Evolutionary conservation across 2,888 invertebrate genomes (phyloP).

Genomic region (Himalopsyche tibetana): DNA sequence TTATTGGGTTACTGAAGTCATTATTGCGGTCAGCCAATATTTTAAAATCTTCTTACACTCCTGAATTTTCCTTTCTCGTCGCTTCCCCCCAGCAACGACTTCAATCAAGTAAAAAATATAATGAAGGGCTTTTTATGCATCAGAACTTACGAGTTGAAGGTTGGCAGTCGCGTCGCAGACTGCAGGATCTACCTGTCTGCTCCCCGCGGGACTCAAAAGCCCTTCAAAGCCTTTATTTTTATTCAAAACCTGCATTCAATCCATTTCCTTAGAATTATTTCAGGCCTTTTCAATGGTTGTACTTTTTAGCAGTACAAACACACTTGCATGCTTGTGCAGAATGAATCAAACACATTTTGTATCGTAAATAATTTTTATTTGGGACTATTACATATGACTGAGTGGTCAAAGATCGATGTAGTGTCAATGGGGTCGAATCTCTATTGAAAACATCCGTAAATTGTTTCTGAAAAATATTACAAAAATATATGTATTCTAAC

Average conservation of each 20-base stretch:
- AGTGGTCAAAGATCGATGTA: too few relatives aligned
- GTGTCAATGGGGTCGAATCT: too few relatives aligned
- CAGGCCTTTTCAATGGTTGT: not conserved
- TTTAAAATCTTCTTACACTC: too few relatives aligned
- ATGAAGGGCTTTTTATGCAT: not conserved
- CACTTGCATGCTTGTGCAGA: not conserved
- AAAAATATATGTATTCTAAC: too few relatives aligned
- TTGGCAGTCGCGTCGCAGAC: constrained; percentile 4
- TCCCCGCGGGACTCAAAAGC: constrained; percentile 1
- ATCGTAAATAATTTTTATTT: too few relatives aligned
- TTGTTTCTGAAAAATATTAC: too few relatives aligned
- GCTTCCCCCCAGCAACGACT: not conserved
- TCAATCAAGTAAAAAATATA: not conserved
- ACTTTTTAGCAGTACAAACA: not conserved
- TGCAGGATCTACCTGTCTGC: not conserved
- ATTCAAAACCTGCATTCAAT: constrained; percentile 44
- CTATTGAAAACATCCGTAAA: too few relatives aligned
- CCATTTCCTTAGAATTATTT: constrained; percentile 41
- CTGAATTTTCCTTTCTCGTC: not conserved
- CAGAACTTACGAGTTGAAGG: constrained; percentile 2
- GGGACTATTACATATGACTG: too few relatives aligned
- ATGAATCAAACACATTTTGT: not conserved
- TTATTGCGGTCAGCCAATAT: too few relatives aligned
- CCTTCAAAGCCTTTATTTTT: constrained; percentile 42
- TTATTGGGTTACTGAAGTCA: too few relatives aligned